Evolutionary conservation across 2,797 vertebrate genomes (phyloP).

Genomic region (Sebastes elongatus): DNA sequence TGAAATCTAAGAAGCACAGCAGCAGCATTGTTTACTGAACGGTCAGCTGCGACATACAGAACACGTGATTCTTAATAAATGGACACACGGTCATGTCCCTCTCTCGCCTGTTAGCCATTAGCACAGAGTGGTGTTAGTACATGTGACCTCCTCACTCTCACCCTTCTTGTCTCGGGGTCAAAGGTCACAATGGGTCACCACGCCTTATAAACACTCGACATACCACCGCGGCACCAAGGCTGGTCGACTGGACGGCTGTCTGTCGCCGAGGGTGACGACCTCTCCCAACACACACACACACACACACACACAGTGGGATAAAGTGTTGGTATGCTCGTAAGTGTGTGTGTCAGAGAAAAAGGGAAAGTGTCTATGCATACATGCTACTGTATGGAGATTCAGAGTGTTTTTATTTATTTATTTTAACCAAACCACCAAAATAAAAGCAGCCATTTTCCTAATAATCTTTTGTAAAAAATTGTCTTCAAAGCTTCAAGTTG

Average conservation of each 20-base stretch:
- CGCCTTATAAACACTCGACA: conserved; percentile 76
- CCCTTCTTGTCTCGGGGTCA: conserved; percentile 59
- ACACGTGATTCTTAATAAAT: not conserved
- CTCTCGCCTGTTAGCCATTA: conserved; percentile 56
- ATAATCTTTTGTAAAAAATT: no score
- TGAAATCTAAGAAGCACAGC: no score
- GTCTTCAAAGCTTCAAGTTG: not conserved
- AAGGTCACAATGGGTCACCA: conserved; percentile 72
- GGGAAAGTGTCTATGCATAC: conserved; percentile 25
- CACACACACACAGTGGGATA: conserved; percentile 5
- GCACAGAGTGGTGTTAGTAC: conserved; percentile 50
- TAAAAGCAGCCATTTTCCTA: not conserved
- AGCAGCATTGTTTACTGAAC: no score
- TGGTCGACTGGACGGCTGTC: conserved; percentile 45
- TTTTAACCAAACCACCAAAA: not conserved
- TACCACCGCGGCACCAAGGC: conserved; percentile 64
- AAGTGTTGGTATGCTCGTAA: conserved; percentile 35
- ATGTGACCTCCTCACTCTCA: conserved; percentile 27
- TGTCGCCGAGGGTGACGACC: conserved; percentile 29
- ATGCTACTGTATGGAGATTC: not conserved
- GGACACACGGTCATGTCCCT: not conserved
- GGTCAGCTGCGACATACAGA: no score
- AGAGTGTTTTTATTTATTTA: not conserved
- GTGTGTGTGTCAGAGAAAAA: conserved; percentile 38
- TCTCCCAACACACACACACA: not conserved